Evolutionary conservation across 2,797 vertebrate genomes (phyloP).

Genomic region (Peromyscus aztecus): DNA sequence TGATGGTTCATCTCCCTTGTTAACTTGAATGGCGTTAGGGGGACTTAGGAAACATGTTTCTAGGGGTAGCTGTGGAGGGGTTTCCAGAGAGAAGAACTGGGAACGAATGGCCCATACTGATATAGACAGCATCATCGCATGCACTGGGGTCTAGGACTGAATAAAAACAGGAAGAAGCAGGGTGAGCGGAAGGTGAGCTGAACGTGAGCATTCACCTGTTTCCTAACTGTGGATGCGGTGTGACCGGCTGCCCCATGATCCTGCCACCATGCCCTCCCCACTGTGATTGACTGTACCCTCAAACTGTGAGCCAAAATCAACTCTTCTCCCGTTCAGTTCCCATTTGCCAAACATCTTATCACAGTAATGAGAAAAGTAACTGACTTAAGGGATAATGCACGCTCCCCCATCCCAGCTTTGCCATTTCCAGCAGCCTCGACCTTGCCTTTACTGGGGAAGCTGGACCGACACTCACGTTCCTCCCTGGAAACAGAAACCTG

Average conservation of each 20-base stretch:
- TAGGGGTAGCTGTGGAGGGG: neutral
- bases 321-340: neutral
- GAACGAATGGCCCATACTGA: neutral
- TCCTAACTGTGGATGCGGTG: neutral
- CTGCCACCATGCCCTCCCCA: neutral
- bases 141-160: neutral
- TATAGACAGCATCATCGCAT: neutral
- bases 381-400: too few species aligned
- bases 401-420: neutral
- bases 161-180: neutral
- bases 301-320: neutral
- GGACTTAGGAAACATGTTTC: neutral
- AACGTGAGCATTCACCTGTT: neutral
- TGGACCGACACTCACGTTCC: neutral
- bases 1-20: neutral
- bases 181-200: fast-evolving
- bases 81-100: neutral
- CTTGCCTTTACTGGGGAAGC: neutral
- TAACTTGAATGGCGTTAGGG: neutral
- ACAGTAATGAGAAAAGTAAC: neutral
- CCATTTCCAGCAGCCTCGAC: neutral
- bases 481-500: neutral
- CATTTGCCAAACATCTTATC: neutral
- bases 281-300: neutral
- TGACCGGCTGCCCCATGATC: too few species aligned